Evolutionary conservation across 2,797 vertebrate species (phyloP), one percentile per base, ranked within the genome.

Genomic region (Telmatherina bonti): DNA sequence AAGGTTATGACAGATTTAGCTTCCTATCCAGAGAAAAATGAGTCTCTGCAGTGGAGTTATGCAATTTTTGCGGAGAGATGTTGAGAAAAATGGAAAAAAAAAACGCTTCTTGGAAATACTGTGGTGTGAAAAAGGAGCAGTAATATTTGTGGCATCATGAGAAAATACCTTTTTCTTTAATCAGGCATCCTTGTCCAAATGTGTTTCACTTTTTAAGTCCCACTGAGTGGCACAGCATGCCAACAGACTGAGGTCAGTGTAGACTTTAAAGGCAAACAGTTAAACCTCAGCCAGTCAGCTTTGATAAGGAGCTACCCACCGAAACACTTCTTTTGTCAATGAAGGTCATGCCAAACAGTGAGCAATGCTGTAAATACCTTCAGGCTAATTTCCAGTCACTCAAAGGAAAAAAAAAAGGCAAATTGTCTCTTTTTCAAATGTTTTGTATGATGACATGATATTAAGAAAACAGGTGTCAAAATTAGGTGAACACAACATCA

Each of bases 211-310:
- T 31, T 72, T 66, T 76, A 47, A 67, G 84, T 47, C 41, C 74
- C 69, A 67, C 61, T 85, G 83, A 91, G 83, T 86, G 78, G 79
- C 82, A 77, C 72, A 85, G 77, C 87, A 85, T 93, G 83, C 89
- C 85, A 70, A 24, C 36, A 54, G 62, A 67, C 82, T 86, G 88
- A 92, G 86, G 90, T 93, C 91, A 92, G 81, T 76, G 60, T 53
- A 87, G 45, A 83, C 85, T 78, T 86, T 76, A 89, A 80, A 68
- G 78, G 74, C 71, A 86, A 78, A 82, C 86, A 76, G 75, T 79
- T 84, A 45, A 78, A 76, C 68, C 80, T 84, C 78, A 86, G 83
- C 70, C 80, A 79, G 76, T 43, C 64, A 75, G 73, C 79, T 82
- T 65, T 86, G 88, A 89, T 89, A 88, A 88, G 71, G 75, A 75